Base-by-base conservation (phyloP, 1,140 invertebrate species). In the Drosophila pallidifrons region DNA sequence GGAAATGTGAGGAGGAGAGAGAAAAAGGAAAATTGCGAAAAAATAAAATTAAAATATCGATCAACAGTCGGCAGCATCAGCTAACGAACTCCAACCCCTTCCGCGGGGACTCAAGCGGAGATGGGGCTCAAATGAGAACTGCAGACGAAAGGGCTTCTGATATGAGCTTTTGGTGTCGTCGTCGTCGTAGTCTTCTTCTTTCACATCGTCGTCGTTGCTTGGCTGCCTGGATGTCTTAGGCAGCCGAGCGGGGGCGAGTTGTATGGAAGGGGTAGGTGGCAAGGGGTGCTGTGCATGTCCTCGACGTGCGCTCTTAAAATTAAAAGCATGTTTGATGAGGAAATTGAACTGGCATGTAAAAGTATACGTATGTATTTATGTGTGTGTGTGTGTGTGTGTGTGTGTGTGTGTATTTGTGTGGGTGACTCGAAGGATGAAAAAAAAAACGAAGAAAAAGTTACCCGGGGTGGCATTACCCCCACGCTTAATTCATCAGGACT, bases 21-120 rank as follows among this genome's bases (percentile, higher is more conserved):
- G 69, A 66, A 73, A 77, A 77, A 59, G 49, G 54, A 71, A 75
- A 79, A 80, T 83, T 83, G 74, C 75, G 64, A 59, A 74, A 28
- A 81, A 87, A 88, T 78, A 75, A 88, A 88, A 89, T 89, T 89
- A 89, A 89, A 89, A 89, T 89, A 89, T 89, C 85, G 85, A 89
- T 89, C 83, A 88, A 72, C 55, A 75, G 74, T 77, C 71, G 75
- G 59, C 78, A 81, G 85, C 70, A 66, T 46, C 51, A 74, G 75
- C 70, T 85, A 89, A 89, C 81, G 85, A 89, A 85, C 81, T 89
- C 81, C 71, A 83, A 88, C 85, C 85, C 85, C 81, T 89, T 88
- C 43, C 69, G 57, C 52, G 25, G 20, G 16, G 38, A 25, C 10
- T 2, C 15, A 43, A 20, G 25, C 5, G 15, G 43, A 47, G n/a